Conservation (phyloP, 2,797 vertebrate genomes). For the Mergus octosetaceus region DNA sequence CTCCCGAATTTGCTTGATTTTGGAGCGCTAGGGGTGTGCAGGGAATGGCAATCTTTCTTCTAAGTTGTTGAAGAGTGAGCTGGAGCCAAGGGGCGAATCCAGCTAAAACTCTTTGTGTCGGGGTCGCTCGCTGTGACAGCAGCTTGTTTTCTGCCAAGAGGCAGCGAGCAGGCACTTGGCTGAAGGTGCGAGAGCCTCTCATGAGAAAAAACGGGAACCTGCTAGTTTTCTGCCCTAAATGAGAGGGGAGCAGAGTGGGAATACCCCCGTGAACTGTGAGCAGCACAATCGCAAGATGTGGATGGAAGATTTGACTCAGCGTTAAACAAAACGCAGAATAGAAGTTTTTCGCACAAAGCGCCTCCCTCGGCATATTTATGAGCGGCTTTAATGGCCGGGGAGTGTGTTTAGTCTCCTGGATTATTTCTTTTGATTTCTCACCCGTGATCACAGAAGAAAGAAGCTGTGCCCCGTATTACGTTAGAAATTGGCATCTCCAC, state of each 20-base stretch:
- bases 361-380: constrained; percentile 22
- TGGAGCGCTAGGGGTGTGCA: neutral
- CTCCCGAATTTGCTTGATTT: neutral
- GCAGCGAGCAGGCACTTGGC: neutral
- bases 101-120: neutral
- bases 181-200: neutral
- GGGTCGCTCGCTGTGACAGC: neutral
- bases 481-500: constrained; percentile 1
- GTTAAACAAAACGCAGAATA: neutral
- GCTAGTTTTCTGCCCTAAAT: neutral
- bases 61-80: neutral
- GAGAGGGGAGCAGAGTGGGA: neutral
- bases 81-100: neutral
- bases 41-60: neutral
- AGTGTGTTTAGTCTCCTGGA: constrained; percentile 10
- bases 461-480: neutral
- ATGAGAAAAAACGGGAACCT: neutral
- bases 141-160: neutral
- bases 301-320: neutral
- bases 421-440: constrained; percentile 58
- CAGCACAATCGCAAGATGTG: fast-evolving
- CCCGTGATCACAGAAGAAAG: constrained; percentile 8
- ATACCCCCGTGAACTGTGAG: neutral
- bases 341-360: neutral
- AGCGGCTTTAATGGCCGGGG: constrained; percentile 4